Percentiles rank a stretch among this genome's conserved stretches.
phyloP scores from a whole-genome alignment of 2,888 invertebrate genomes.

The Pardosa pseudoannulata region DNA sequence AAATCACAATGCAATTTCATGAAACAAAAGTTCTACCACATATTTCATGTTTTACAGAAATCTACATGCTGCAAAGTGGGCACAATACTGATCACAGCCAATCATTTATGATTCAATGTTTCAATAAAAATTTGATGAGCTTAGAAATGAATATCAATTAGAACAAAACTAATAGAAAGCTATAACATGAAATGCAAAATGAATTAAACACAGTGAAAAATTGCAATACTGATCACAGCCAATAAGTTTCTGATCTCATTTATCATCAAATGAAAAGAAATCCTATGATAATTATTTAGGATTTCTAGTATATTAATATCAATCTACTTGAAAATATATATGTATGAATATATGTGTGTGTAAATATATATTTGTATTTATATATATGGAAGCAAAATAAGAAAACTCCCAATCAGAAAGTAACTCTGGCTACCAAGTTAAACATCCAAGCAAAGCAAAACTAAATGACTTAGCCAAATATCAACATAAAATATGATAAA shows the following conservation, averaged over 20 bases:
- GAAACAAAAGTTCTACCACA: constrained; percentile 10
- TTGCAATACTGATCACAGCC: constrained; percentile 67
- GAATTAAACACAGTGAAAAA: constrained; percentile 34
- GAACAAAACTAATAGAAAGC: constrained; percentile 14
- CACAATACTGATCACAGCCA: constrained; percentile 58
- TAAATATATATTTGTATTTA: constrained; percentile 24
- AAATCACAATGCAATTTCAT: constrained; percentile 13
- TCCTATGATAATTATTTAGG: neutral
- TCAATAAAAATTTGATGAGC: constrained; percentile 13
- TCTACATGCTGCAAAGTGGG: neutral
- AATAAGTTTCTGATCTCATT: constrained; percentile 30
- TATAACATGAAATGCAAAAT: constrained; percentile 16
- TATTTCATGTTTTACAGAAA: neutral
- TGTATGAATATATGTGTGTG: constrained; percentile 14
- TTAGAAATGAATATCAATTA: constrained; percentile 14
- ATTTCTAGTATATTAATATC: constrained; percentile 25
- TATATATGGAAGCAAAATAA: constrained; percentile 50
- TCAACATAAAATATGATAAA: constrained; percentile 49
- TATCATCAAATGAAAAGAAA: constrained; percentile 19
- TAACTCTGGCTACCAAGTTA: constrained; percentile 47
- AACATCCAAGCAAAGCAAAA: constrained; percentile 49
- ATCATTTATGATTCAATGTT: constrained; percentile 18
- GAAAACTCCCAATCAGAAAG: constrained; percentile 45
- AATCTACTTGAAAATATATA: constrained; percentile 36
- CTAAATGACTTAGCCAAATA: constrained; percentile 67